Base-by-base conservation (phyloP, 2,797 vertebrate genomes). In the Mareca strepera region DNA sequence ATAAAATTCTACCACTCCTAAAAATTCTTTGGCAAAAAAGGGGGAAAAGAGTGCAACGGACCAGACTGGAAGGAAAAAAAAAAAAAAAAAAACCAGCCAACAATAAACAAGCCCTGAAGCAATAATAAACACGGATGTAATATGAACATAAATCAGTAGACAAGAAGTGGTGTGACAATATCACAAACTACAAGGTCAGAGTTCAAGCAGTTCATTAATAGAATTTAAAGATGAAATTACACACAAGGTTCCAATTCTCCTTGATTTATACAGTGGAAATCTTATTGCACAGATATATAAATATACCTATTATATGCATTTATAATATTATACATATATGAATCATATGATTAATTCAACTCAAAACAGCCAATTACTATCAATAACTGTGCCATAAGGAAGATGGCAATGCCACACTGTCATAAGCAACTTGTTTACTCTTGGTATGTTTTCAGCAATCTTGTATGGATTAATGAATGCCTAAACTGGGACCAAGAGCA, bases 361-460 rank as follows among this genome's bases (percentile, higher is more conserved):
- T 53, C 33, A 41, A 12, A 18, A 31, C 7, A 55, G 60, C 14
- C 59, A 23, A 12, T 28, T 33, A 12, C 4, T 16, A 68, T 12
- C 25, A 50, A 28, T 20, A 25, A 6, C 1, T 17, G 53, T 31
- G n/a, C 59, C 37, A 3, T 5, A 28, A 46, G 64, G 50, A 75
- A 58, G 50, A 13, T 1, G 9, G 55, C 39, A 58, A 35, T 2
- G 11, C 46, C 75, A 72, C 28, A n/a, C 14, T 0, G 1, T 41
- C 55, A 58, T 2, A 11, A 35, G 22, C 50, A 18, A 5, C 17
- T 17, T 13, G 5, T 28, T 48, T 62, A 35, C 16, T 75, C 22
- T 16, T 6, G 21, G 20, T 23, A 6, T 62, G 37, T 59, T 53
- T 41, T 26, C 23, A 48, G 66, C 68, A 67, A 29, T 25, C 11